Evolutionary conservation across 2,113 vertebrate species (phyloP), one percentile per base, ranked within the genome.

Genomic region (Rostratula benghalensis): DNA sequence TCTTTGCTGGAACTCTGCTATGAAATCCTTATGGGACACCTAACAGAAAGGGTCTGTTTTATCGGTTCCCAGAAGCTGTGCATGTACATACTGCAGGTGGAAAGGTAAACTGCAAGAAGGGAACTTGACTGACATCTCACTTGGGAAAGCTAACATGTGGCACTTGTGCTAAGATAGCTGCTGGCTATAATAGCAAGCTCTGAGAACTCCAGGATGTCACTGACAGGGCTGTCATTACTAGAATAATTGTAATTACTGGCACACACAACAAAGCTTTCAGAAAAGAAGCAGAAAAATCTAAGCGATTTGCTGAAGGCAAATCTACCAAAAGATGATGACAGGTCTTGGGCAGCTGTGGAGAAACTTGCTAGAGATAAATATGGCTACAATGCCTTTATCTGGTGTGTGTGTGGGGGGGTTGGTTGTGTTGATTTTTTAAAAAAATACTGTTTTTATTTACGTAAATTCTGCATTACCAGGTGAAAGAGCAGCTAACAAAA

Each of bases 191-290:
- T 1, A 69, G 67, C 39, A 73, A 69, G 41, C 79, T 76, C 50
- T 53, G 75, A 94, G 59, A 87, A 71, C 68, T 83, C 64, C 4
- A n/a, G 41, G 75, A 54, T 86, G 67, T 67, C 70, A 65, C 70
- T 80, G 54, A 45, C 8, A 87, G 41, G 43, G 60, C 37, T 85
- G 78, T 71, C 86, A 57, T 81, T 85, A 53, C 79, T 35, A 43
- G 48, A 75, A 43, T 83, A 91, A 92, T 48, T 88, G 48, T 25
- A 78, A 83, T 93, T 92, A 81, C 50, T 93, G 79, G 56, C n/a
- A 73, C 25, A 74, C 17, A 81, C 41, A 86, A 60, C 59, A 83
- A 91, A 90, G 45, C 24, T 22, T 91, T 74, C 27, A 69, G 41
- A 78, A 89, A 78, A 90, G 27, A 37, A 68, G 41, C 11, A 73